A percentile compares a stretch with the other conserved stretches of the same genome.
These are phyloP conservation scores for Melanotaenia maccullochi DNA, from an alignment of 2,797 vertebrate genomes.

Conservation along the genomic window DNA sequence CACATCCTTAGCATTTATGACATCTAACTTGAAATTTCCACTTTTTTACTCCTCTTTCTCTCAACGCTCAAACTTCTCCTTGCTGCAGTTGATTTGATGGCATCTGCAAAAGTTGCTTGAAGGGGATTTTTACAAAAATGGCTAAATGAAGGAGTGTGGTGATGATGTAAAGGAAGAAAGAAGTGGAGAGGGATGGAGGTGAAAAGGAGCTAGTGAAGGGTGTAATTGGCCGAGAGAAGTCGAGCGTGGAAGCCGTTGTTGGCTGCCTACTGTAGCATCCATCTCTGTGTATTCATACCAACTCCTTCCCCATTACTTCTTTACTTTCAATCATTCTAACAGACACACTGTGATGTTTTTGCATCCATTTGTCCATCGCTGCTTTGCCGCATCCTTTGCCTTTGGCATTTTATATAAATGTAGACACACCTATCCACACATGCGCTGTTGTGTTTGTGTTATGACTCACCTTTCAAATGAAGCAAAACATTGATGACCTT, in stretches of 20 bases:
- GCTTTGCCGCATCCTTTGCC: neutral
- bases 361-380: neutral
- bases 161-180: neutral
- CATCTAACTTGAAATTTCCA: neutral
- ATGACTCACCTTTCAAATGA: neutral
- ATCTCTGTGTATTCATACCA: slow-evolving; percentile 47
- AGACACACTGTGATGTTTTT: neutral
- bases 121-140: slow-evolving; percentile 23
- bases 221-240: slow-evolving; percentile 81
- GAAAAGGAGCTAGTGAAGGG: slow-evolving; percentile 70
- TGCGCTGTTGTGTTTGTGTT: neutral
- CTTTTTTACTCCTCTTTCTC: neutral
- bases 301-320: slow-evolving; percentile 16
- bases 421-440: slow-evolving; percentile 3
- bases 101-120: slow-evolving; percentile 50
- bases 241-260: slow-evolving; percentile 74
- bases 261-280: slow-evolving; percentile 63
- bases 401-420: neutral
- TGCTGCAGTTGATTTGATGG: slow-evolving; percentile 53
- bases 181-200: neutral
- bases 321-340: slow-evolving; percentile 12
- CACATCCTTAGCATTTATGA: slow-evolving; percentile 11
- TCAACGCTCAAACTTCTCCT: neutral
- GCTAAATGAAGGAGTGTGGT: neutral
- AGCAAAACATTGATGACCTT: neutral